Base-by-base conservation (phyloP, 1,140 invertebrate species). In the Aphis craccivora region DNA sequence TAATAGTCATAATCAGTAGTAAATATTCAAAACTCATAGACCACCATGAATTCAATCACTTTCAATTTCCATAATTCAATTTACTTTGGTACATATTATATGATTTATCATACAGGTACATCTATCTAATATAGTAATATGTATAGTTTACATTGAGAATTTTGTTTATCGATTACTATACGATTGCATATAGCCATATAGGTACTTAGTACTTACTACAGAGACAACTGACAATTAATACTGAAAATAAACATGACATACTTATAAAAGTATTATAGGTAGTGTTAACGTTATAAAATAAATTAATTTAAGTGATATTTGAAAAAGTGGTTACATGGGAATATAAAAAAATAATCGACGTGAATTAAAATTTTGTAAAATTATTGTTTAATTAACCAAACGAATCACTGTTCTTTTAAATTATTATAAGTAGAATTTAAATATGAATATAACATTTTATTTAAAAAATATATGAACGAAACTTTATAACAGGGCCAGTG, bases 401-500 rank as follows among this genome's bases (percentile, higher is more conserved):
- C 30, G n/a, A n/a, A n/a, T 14, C 18, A 14, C n/a, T 1, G 30
- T 76, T 76, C 5, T n/a, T 67, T 76, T n/a, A 76, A 76, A n/a
- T 18, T 76, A 18, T 76, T n/a, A 18, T 76, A 6, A 30, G 30
- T 20, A n/a, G 14, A 67, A n/a, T 76, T 45, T 43, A 2, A 43
- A 86, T 9, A 14, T 43, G 0, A 86, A 86, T 14, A 84, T 84
- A 23, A 40, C 25, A 25, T 86, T 45, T 86, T 76, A 76, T 76
- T 76, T 76, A n/a, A 45, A 45, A 86, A 30, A 86, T 35, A 7
- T 40, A 53, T 51, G 22, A 20, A 40, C 53, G 6, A 25, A 23
- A 90, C 53, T 60, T 90, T 20, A 18, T 20, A 48, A 25, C n/a
- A 25, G 91, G 81, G 81, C 67, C 81, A 93, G 30, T 53, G 91